Percentiles rank a stretch among this genome's conserved stretches.
Conservation (phyloP, 2,888 invertebrate species). For the Metellina segmentata region DNA sequence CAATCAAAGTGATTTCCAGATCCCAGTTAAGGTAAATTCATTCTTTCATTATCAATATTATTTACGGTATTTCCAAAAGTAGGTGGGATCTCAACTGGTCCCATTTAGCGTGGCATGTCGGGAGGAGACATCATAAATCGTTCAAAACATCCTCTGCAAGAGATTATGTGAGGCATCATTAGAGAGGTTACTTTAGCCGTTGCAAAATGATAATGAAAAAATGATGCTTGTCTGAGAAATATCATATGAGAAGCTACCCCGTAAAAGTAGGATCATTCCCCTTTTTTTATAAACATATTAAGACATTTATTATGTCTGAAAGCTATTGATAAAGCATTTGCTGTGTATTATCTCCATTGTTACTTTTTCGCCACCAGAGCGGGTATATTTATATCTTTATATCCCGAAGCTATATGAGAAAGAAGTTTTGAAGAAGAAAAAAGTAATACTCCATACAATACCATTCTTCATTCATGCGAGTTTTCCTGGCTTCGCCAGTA, state of each 20-base stretch:
- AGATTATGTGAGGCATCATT: conserved; percentile 34
- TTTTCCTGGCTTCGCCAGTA: conserved; percentile 62
- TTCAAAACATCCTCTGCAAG: conserved; percentile 5
- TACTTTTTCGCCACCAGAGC: background rate
- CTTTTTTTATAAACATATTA: conserved; percentile 32
- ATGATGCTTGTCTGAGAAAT: conserved; percentile 33
- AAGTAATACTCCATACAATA: conserved; percentile 27
- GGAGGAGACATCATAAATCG: conserved; percentile 39
- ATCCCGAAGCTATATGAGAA: conserved; percentile 7
- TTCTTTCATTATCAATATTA: background rate
- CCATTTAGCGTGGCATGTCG: background rate
- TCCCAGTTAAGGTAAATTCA: too few species aligned
- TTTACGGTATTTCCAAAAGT: background rate
- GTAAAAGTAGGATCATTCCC: conserved; percentile 26
- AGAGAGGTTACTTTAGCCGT: conserved; percentile 5
- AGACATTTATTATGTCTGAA: conserved; percentile 50
- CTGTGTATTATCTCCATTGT: conserved; percentile 18
- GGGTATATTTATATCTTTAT: conserved; percentile 34
- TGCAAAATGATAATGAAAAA: conserved; percentile 45
- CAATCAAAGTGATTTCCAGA: too few species aligned
- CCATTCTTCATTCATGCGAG: conserved; percentile 59
- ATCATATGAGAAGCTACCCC: background rate
- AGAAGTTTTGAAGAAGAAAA: conserved; percentile 8
- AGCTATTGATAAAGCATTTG: conserved; percentile 47
- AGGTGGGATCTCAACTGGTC: background rate